Percentiles rank a stretch among this genome's conserved stretches.
These are phyloP conservation scores for Lucilia cuprina DNA, from an alignment of 1,140 invertebrate genomes.

Conservation along the genomic window DNA sequence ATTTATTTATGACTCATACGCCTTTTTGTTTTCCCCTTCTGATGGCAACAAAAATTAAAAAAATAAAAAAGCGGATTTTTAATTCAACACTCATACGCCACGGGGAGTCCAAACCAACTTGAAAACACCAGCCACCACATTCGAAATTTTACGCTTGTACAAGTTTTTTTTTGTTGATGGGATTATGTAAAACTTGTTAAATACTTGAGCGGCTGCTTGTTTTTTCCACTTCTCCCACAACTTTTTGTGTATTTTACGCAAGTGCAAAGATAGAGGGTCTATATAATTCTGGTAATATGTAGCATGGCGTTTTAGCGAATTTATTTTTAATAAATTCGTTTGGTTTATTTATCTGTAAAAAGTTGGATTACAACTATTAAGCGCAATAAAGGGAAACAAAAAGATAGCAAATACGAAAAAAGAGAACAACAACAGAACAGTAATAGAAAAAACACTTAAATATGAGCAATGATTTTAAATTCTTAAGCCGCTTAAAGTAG, in stretches of 20 bases:
- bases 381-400: background rate
- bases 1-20: background rate
- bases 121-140: background rate
- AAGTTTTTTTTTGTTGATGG: background rate
- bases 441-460: background rate
- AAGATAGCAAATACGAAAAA: background rate
- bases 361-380: conserved; percentile 7
- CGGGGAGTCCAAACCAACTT: background rate
- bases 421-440: too few relatives aligned
- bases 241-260: background rate
- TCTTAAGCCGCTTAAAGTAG: background rate
- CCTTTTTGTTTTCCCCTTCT: background rate
- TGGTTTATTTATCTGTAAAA: conserved; percentile 1
- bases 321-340: background rate
- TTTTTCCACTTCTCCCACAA: too few relatives aligned
- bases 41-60: background rate
- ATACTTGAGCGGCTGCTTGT: background rate
- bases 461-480: background rate
- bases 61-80: too few relatives aligned
- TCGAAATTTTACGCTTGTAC: background rate
- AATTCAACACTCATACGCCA: conserved; percentile 10
- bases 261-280: background rate
- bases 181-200: background rate
- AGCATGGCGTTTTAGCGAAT: background rate
- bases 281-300: background rate